These are phyloP conservation scores for Anabas testudineus DNA, from an alignment of 2,797 vertebrate species.

Conservation along the genomic window DNA sequence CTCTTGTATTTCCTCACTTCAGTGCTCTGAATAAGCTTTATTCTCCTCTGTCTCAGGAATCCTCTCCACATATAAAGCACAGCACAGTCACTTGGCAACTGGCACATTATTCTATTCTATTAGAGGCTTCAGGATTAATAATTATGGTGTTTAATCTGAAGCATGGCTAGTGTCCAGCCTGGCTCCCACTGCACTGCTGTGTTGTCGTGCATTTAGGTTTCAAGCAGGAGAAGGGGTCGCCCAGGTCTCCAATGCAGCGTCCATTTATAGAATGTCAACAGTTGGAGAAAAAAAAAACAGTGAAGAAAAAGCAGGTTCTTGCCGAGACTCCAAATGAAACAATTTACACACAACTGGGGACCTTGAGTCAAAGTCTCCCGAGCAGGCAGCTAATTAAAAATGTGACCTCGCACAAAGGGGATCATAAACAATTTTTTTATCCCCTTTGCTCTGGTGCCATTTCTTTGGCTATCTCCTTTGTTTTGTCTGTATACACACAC, in stretches of 20 bases:
- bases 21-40: slow-evolving; percentile 31
- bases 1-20: slow-evolving; percentile 28
- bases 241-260: slow-evolving; percentile 16
- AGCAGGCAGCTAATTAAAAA: slow-evolving; percentile 74
- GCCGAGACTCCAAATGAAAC: slow-evolving; percentile 70
- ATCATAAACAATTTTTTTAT: slow-evolving; percentile 61
- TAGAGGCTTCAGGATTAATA: slow-evolving; percentile 71
- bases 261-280: slow-evolving; percentile 38
- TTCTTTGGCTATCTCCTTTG: slow-evolving; percentile 16
- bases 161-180: slow-evolving; percentile 53
- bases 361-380: slow-evolving; percentile 58
- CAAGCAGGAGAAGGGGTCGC: background rate
- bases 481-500: slow-evolving; percentile 11
- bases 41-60: slow-evolving; percentile 50
- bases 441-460: slow-evolving; percentile 37
- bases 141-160: slow-evolving; percentile 70
- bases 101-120: slow-evolving; percentile 66
- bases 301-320: slow-evolving; percentile 40
- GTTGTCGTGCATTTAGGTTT: slow-evolving; percentile 29
- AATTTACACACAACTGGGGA: slow-evolving; percentile 66
- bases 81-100: slow-evolving; percentile 61
- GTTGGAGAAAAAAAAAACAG: slow-evolving; percentile 25
- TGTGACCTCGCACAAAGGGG: slow-evolving; percentile 66
- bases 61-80: slow-evolving; percentile 36
- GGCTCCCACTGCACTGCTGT: slow-evolving; percentile 25